phyloP scores from a whole-genome alignment of 2,113 vertebrate species.

The Peromyscus polionotus region DNA sequence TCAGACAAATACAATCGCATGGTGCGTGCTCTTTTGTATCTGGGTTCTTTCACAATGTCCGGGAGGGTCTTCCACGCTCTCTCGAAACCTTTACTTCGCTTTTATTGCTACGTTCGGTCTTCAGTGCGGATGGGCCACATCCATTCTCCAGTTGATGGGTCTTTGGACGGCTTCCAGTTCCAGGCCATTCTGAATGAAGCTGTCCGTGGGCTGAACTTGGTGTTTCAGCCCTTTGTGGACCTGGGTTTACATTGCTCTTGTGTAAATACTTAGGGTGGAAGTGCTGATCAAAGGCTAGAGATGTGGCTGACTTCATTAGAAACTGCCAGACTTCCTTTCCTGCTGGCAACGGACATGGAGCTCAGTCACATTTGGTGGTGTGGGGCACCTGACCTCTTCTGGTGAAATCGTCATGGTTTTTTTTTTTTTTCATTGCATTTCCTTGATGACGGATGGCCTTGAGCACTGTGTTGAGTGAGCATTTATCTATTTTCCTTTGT shows the following conservation, averaged over 20 bases:
- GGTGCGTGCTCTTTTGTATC: constrained; percentile 44
- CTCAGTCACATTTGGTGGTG: neutral
- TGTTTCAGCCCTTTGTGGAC: constrained; percentile 17
- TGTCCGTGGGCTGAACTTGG: constrained; percentile 19
- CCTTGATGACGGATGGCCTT: too few species aligned
- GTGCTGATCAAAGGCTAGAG: constrained; percentile 23
- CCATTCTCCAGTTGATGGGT: constrained; percentile 15
- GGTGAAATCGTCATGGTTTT: neutral
- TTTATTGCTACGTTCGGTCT: neutral
- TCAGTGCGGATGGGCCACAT: neutral
- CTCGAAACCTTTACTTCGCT: neutral
- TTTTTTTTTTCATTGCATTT: neutral
- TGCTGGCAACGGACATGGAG: fast-evolving
- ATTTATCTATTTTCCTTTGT: neutral
- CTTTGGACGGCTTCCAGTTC: constrained; percentile 72
- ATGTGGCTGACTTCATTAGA: constrained; percentile 69
- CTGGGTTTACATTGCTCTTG: constrained; percentile 58
- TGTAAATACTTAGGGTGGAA: constrained; percentile 53
- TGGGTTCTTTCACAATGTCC: constrained; percentile 24
- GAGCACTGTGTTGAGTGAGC: neutral
- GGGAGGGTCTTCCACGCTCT: neutral
- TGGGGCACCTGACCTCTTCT: neutral
- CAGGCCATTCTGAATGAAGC: constrained; percentile 17
- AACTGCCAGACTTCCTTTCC: neutral
- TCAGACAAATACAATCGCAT: neutral